Percentiles rank a stretch among this genome's conserved stretches.
Conservation (phyloP, 2,888 invertebrate species). For the Sialis fuliginosa region DNA sequence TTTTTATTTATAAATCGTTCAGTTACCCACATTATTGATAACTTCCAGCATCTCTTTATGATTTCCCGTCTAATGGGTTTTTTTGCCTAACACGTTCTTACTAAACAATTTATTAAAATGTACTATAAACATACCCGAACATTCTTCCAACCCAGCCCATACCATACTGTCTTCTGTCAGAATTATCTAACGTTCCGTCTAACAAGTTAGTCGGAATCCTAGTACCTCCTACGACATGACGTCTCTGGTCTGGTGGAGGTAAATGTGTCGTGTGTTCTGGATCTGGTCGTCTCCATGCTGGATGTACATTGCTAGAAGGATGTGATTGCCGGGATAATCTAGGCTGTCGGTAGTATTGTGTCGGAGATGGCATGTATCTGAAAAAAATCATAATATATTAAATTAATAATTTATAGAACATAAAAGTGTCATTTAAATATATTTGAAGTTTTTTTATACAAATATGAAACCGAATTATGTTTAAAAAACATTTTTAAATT, state of each 20-base stretch:
- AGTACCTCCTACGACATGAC: constrained; percentile 35
- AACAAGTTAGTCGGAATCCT: constrained; percentile 62
- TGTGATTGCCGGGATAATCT: not conserved
- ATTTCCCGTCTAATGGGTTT: no score
- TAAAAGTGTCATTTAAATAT: no score
- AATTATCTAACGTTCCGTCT: constrained; percentile 80
- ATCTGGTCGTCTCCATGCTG: constrained; percentile 29
- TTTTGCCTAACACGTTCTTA: not conserved
- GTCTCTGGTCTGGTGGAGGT: constrained; percentile 11
- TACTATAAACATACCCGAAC: constrained; percentile 38
- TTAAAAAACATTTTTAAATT: no score
- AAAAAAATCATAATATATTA: no score
- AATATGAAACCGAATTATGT: no score
- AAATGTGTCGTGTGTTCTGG: constrained; percentile 12
- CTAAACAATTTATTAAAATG: not conserved
- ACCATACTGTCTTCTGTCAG: constrained; percentile 70
- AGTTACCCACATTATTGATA: no score
- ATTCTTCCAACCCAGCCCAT: constrained; percentile 66
- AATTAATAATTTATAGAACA: no score
- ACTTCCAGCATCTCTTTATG: no score
- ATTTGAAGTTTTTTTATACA: no score
- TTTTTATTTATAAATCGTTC: no score
- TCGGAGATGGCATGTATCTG: not conserved
- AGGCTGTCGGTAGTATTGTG: no score
- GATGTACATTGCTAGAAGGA: constrained; percentile 33